Base-by-base conservation (phyloP, 2,797 vertebrate genomes). In the Centroberyx gerrardi region DNA sequence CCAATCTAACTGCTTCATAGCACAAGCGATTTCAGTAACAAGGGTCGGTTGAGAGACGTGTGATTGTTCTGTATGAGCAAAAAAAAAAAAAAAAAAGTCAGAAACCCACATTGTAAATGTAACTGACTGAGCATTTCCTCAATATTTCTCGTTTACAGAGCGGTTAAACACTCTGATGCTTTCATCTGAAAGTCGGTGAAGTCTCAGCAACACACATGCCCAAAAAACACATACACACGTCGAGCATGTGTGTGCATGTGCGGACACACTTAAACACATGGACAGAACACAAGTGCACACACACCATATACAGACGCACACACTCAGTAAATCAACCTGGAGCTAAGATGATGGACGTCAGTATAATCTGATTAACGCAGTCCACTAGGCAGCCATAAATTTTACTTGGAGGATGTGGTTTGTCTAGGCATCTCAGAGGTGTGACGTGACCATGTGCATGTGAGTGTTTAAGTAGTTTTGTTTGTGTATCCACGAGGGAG, bases 321-420 rank as follows among this genome's bases (percentile, higher is more conserved):
- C 62, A 64, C 59, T 17, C 79, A 44, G 61, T 85, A 87, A 88
- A 80, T 80, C 78, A 68, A 38, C 29, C 44, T 62, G 58, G 48
- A 68, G 77, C 44, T 56, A 61, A 76, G 66, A 78, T 82, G 84
- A 89, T 74, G 80, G 78, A 87, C 84, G 85, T 80, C 59, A 61
- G 62, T 75, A 72, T 88, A 90, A 93, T 93, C 89, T 90, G 83
- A 90, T 94, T 87, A 91, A 87, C 87, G 82, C 80, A 67, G 65
- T 88, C 61, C 78, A 87, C 83, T 66, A 54, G 56, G 72, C 71
- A 69, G 87, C 81, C 66, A 36, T 91, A 89, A 88, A 87, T 90
- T 85, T 62, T 17, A 40, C 48, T 12, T 5, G 54, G 74, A 90
- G 90, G 86, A 90, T 86, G 83, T 68, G 80, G 83, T 90, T 84